phyloP scores from a whole-genome alignment of 2,113 vertebrate species.

The Myrmecobius fasciatus region DNA sequence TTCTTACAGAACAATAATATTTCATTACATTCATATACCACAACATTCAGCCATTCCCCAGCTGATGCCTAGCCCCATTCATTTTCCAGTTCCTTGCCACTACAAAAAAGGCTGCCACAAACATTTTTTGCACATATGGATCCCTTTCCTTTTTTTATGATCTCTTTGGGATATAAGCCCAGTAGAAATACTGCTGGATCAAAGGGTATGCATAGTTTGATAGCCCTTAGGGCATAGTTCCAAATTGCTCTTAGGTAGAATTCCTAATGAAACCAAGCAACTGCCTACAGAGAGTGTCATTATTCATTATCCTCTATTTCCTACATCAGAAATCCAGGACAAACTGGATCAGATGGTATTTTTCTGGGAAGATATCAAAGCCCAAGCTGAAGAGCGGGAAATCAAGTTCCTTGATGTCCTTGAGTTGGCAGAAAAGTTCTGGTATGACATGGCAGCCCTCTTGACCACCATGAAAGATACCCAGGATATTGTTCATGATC shows the following conservation, averaged over 20 bases:
- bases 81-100: too few species aligned
- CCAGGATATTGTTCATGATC: slow-evolving; percentile 95
- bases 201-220: too few species aligned
- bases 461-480: slow-evolving; percentile 96
- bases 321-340: slow-evolving; percentile 90
- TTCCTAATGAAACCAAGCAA: slow-evolving; percentile 36
- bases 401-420: slow-evolving; percentile 96
- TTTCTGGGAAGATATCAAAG: slow-evolving; percentile 98
- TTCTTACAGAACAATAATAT: too few species aligned
- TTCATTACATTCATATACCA: too few species aligned
- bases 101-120: too few species aligned
- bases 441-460: slow-evolving; percentile 96
- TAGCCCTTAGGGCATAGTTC: too few species aligned
- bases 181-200: too few species aligned
- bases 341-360: slow-evolving; percentile 95
- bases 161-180: too few species aligned
- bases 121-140: too few species aligned
- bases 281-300: slow-evolving; percentile 20
- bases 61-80: too few species aligned
- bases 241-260: neutral
- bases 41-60: too few species aligned
- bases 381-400: slow-evolving; percentile 94
- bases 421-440: slow-evolving; percentile 97
- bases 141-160: too few species aligned
- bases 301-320: neutral